Evolutionary conservation across 2,888 invertebrate genomes (phyloP), one percentile per base, ranked within the genome.

Genomic region (Venustoraphidia nigricollis): DNA sequence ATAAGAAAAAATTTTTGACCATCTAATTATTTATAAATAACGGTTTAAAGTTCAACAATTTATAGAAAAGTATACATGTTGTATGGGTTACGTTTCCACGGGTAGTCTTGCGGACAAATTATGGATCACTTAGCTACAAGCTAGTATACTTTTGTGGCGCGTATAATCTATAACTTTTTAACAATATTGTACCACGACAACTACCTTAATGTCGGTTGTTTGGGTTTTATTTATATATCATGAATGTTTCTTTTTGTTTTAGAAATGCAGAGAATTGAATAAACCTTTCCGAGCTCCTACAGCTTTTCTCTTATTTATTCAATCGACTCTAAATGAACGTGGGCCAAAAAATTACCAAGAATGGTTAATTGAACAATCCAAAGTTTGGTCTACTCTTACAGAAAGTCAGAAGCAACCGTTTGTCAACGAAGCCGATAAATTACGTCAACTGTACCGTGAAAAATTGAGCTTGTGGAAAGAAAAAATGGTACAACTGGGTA

Each of bases 401-500:
- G 71, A 71, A 11, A 62, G 53, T 35, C 76, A 81, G 52, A 82
- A 77, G 58, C 58, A 65, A 2, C 70, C 70, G 45, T 82, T 72
- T 59, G 59, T 70, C 11, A 65, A 67, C 41, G 67, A 74, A 54
- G 70, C 74, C 2, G 64, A 68, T 46, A 68, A 72, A 49, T 71
- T 76, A 9, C 71, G 75, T 64, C 66, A 66, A 43, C 68, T 71
- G 48, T 85, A 83, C 61, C 74, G 73, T 55, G 70, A 72, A 61
- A 76, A 79, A 9, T 59, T 86, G 55, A 62, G 70, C 42, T 66
- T 69, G 13, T 87, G 87, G 86, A 84, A 86, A 66, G 61, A 75
- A 41, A 77, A 80, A 65, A 87, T 87, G 86, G 66, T 84, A 13
- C 67, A 74, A 35, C 65, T 76, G 13, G 85, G 84, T 4, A 72